These are phyloP conservation scores for Limnephilus auricula DNA, from an alignment of 2,888 invertebrate genomes.

Conservation along the genomic window DNA sequence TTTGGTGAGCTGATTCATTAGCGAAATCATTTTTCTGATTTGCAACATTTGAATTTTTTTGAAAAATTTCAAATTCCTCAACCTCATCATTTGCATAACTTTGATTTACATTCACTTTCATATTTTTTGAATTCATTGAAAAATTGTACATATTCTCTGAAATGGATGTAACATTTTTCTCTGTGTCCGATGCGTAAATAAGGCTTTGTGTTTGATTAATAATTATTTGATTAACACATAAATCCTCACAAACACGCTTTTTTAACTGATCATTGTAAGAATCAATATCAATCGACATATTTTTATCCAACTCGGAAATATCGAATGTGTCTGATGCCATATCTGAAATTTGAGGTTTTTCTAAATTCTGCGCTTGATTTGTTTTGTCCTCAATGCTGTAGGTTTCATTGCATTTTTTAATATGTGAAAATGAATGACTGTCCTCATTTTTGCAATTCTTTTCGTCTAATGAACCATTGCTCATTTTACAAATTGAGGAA, in stretches of 20 bases:
- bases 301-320: neutral
- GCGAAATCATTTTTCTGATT: neutral
- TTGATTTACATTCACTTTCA: neutral
- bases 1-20: neutral
- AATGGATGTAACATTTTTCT: neutral
- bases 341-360: neutral
- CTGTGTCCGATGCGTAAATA: neutral
- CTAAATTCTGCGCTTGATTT: neutral
- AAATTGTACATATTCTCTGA: neutral
- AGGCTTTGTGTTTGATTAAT: neutral
- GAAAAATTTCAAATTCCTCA: neutral
- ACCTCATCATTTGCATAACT: neutral
- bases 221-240: neutral
- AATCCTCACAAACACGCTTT: neutral
- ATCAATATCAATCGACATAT: neutral
- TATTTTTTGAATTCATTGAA: neutral
- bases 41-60: neutral
- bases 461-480: neutral
- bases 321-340: neutral
- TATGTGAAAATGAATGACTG: neutral
- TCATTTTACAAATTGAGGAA: neutral
- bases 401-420: neutral
- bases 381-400: neutral
- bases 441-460: neutral
- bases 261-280: neutral